Evolutionary conservation across 2,888 invertebrate genomes (phyloP).

Genomic region (Campoplex capitator): DNA sequence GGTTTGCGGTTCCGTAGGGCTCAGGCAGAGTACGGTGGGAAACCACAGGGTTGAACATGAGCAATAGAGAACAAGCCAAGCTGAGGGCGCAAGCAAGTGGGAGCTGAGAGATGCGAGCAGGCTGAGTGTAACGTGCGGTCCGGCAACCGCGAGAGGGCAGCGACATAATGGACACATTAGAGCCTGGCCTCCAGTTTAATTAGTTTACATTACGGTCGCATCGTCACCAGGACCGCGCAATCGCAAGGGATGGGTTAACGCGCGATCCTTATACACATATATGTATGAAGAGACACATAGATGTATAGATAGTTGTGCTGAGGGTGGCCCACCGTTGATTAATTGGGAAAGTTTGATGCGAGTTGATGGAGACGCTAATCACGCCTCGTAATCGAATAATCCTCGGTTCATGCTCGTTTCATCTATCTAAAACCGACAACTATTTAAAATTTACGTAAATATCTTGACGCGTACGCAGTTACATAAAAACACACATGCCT

Average conservation of each 20-base stretch:
- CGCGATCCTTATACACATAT: slow-evolving; percentile 53
- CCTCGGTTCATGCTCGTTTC: slow-evolving; percentile 69
- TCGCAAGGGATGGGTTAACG: slow-evolving; percentile 71
- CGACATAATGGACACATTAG: slow-evolving; percentile 84
- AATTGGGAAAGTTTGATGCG: slow-evolving; percentile 84
- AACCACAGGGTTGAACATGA: slow-evolving; percentile 70
- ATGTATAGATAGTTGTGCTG: slow-evolving; percentile 52
- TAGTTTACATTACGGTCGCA: slow-evolving; percentile 83
- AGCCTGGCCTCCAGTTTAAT: slow-evolving; percentile 83
- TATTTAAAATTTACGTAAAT: slow-evolving; percentile 74
- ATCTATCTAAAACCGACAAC: slow-evolving; percentile 60
- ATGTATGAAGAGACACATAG: slow-evolving; percentile 13
- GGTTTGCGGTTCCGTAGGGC: slow-evolving; percentile 72
- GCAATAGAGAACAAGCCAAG: slow-evolving; percentile 61
- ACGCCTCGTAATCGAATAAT: slow-evolving; percentile 82
- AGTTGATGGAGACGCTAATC: slow-evolving; percentile 83
- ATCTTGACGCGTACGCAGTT: not conserved
- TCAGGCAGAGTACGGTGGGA: slow-evolving; percentile 47
- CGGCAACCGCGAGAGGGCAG: slow-evolving; percentile 70
- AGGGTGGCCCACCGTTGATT: slow-evolving; percentile 79
- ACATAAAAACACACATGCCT: not conserved
- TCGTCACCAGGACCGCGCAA: slow-evolving; percentile 78
- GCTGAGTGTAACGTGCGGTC: slow-evolving; percentile 73
- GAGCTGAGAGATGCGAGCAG: slow-evolving; percentile 60
- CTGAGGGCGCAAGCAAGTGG: slow-evolving; percentile 68